phyloP scores from a whole-genome alignment of 2,888 invertebrate genomes.

The Tridacna gigas region DNA sequence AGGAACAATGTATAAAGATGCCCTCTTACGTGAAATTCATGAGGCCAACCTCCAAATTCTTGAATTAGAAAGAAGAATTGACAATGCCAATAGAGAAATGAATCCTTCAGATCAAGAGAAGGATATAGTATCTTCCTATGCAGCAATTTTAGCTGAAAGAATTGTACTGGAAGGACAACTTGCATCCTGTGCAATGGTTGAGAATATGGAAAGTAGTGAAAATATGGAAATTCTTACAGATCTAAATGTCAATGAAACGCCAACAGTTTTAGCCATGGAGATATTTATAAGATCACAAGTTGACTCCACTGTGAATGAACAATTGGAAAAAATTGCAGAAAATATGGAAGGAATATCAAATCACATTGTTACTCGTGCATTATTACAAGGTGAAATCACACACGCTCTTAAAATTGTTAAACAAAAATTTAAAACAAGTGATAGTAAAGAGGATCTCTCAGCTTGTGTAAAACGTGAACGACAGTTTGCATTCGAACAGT shows the following conservation, averaged over 20 bases:
- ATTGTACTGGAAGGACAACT: slow-evolving; percentile 83
- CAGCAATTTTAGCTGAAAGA: slow-evolving; percentile 90
- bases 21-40: slow-evolving; percentile 75
- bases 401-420: slow-evolving; percentile 86
- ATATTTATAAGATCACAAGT: slow-evolving; percentile 78
- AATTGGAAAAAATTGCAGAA: slow-evolving; percentile 69
- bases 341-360: slow-evolving; percentile 73
- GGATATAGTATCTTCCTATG: slow-evolving; percentile 89
- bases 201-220: slow-evolving; percentile 64
- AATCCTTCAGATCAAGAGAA: slow-evolving; percentile 67
- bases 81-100: slow-evolving; percentile 72
- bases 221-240: slow-evolving; percentile 69
- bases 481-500: slow-evolving; percentile 71
- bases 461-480: slow-evolving; percentile 66
- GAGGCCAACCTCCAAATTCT: slow-evolving; percentile 71
- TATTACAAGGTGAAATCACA: slow-evolving; percentile 81
- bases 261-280: slow-evolving; percentile 76
- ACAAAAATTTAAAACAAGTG: slow-evolving; percentile 86
- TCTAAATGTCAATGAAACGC: slow-evolving; percentile 66
- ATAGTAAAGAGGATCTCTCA: slow-evolving; percentile 55
- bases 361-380: slow-evolving; percentile 73
- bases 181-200: slow-evolving; percentile 70
- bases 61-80: slow-evolving; percentile 67
- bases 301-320: slow-evolving; percentile 73
- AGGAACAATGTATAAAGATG: slow-evolving; percentile 68